A percentile compares a stretch with the other conserved stretches of the same genome.
Conservation (phyloP, 2,113 vertebrate genomes). For the Campylomormyrus numenius region DNA sequence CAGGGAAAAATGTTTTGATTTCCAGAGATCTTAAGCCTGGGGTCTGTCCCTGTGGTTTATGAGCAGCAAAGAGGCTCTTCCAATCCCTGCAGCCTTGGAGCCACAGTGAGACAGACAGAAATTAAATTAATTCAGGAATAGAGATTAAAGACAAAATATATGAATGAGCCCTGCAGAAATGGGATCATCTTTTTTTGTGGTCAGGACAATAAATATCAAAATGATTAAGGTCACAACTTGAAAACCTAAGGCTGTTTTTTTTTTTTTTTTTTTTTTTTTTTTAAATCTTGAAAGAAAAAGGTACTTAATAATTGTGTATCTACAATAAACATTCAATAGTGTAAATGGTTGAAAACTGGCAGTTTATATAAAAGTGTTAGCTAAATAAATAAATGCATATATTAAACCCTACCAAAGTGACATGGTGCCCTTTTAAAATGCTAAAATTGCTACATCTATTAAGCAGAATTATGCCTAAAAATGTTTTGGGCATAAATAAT, state of each 20-base stretch:
- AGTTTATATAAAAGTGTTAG: background rate
- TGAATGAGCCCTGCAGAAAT: background rate
- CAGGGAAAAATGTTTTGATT: background rate
- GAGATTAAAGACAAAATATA: background rate
- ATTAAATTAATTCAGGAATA: background rate
- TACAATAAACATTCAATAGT: background rate
- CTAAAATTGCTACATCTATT: background rate
- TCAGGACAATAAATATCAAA: background rate
- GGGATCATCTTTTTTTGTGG: background rate
- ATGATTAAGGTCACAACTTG: background rate
- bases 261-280: background rate
- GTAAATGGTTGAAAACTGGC: background rate
- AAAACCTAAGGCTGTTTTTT: background rate
- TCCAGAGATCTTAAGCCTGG: background rate
- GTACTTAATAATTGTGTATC: background rate
- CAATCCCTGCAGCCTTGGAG: background rate
- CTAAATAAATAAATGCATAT: background rate
- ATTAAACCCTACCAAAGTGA: background rate
- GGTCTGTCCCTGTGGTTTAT: background rate
- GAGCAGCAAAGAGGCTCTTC: background rate
- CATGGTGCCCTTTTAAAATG: background rate
- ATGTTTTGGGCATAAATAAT: background rate
- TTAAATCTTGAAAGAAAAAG: background rate
- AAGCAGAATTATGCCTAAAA: background rate
- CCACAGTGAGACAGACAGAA: background rate